Base-by-base conservation (phyloP, 1,140 invertebrate genomes). In the Psix sp. region DNA sequence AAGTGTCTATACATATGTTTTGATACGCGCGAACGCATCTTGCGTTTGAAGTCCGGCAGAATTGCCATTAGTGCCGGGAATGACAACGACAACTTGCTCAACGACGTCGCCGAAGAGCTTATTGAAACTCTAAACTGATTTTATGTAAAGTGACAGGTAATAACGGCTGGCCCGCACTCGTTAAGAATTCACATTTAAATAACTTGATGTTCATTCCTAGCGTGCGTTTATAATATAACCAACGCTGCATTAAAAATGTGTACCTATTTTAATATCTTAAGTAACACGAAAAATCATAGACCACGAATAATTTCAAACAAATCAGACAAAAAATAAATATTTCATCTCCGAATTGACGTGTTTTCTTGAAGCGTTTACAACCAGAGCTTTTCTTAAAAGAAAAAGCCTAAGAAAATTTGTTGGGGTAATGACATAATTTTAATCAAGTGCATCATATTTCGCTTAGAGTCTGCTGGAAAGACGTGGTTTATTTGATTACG, bases 61-160 rank as follows among this genome's bases (percentile, higher is more conserved):
- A 82, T 83, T 78, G 80, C 80, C 72, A 82, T 82, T 81, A 83
- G 77, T 73, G 48, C 59, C 52, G 68, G 17, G 51, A 66, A 70
- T 72, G 75, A 78, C 71, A 74, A 76, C 71, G 33, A 54, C 17
- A 31, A 48, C 31, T 39, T 65, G 51, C 49, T 46, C 46, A 46
- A 36, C 38, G 35, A 45, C 46, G 52, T 33, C 26, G 21, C 16
- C 31, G 33, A 33, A 56, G 59, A 40, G 79, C 68, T 82, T 84
- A 85, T 84, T 84, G 82, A 85, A 84, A 82, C 80, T 81, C 78
- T 79, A 77, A 78, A 81, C 81, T 84, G 82, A 86, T 84, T 85
- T 86, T 83, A 85, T 82, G 78, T 35, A 80, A 74, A 79, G 73
- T 83, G 83, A 84, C 84, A 85, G 83, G 82, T 82, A 84, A 86